Evolutionary conservation across 2,797 vertebrate genomes (phyloP), one percentile per base, ranked within the genome.

Genomic region (Poliocrania exsul): DNA sequence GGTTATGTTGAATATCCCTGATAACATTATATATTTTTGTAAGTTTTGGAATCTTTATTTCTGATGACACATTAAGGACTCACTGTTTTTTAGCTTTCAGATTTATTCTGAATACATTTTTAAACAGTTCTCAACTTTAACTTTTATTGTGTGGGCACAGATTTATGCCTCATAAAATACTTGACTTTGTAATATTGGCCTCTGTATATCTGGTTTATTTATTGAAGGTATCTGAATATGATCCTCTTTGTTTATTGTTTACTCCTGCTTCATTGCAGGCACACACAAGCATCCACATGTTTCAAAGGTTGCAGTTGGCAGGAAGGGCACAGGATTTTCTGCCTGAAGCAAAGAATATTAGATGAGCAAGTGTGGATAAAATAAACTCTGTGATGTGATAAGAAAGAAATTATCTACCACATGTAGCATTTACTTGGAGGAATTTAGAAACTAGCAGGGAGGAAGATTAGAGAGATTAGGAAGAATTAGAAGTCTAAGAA

Each of bases 121-220:
- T 85, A 77, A 87, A 90, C 49, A 49, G 10, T 73, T 53, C 35
- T 93, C 44, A 94, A 16, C 29, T 31, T 90, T 77, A 70, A 70
- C 54, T 79, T 88, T 42, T 82, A 67, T 40, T 54, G 18, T 67
- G 20, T 60, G 14, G 17, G 9, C 2, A 13, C 51, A 86, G 86
- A 88, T 89, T 88, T 92, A 93, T 61, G 44, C 10, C 20, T 62
- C 12, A 17, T 84, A 49, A 92, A 93, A 77, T 86, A 86, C 7
- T 71, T 71, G 51, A 12, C 64, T 53, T 20, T 49, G 26, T 67
- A 66, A 60, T 73, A 94, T 88, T 88, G 50, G 25, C 44, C 61
- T 81, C 80, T 78, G 7, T 61, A 44, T 77, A 46, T 86, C 37
- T 88, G 29, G 10, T 69, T 84, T 92, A 86, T 57, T 90, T 82